phyloP scores from a whole-genome alignment of 2,888 invertebrate genomes.

The Eupsilia transversa region DNA sequence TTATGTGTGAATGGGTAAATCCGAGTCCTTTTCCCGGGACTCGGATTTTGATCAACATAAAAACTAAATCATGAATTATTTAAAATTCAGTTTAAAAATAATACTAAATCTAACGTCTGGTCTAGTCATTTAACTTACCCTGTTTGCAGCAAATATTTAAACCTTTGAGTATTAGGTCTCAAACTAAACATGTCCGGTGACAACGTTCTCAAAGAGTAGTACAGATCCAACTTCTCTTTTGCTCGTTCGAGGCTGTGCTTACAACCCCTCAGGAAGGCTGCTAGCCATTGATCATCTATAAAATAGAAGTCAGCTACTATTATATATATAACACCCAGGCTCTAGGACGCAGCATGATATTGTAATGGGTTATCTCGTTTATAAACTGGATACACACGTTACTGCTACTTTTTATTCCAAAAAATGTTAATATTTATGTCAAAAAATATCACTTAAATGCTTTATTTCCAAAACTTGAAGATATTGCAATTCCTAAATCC shows the following conservation, averaged over 20 bases:
- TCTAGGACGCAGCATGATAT: too few species aligned
- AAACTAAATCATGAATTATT: not conserved
- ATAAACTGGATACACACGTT: too few species aligned
- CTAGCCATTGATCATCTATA: slow-evolving; percentile 91
- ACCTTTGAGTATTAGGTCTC: slow-evolving; percentile 49
- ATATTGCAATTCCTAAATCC: not conserved
- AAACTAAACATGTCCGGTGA: slow-evolving; percentile 86
- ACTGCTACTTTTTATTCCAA: too few species aligned
- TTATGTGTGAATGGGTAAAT: too few species aligned
- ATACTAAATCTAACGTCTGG: not conserved
- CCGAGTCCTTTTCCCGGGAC: too few species aligned
- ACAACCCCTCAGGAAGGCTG: slow-evolving; percentile 91
- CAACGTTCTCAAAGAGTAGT: slow-evolving; percentile 87
- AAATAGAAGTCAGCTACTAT: not conserved
- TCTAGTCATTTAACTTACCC: slow-evolving; percentile 68
- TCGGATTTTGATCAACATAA: not conserved
- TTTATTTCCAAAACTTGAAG: not conserved
- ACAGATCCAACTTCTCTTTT: slow-evolving; percentile 91
- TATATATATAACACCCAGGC: too few species aligned
- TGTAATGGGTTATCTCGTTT: too few species aligned
- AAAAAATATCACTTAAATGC: not conserved
- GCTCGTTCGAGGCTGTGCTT: slow-evolving; percentile 91
- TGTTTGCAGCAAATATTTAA: slow-evolving; percentile 68
- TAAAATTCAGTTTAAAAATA: not conserved
- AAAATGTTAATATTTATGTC: too few species aligned